Evolutionary conservation across 2,113 vertebrate genomes (phyloP).

Genomic region (Myocastor coypus): DNA sequence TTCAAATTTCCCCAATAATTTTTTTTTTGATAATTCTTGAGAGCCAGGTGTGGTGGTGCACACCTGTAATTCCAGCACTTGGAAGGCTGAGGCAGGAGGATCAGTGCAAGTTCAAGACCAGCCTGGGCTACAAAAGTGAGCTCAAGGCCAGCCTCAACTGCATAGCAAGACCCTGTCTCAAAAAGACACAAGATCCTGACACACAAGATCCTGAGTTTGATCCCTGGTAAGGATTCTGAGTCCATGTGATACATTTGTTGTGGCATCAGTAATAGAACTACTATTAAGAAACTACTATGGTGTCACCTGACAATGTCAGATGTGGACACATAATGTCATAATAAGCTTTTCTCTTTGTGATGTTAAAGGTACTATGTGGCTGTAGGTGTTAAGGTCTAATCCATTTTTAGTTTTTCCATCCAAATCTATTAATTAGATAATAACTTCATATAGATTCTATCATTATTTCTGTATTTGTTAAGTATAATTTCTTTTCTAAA

Average conservation of each 20-base stretch:
- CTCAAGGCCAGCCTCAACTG: too few relatives aligned
- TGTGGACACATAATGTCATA: fast-evolving
- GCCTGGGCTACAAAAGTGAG: too few relatives aligned
- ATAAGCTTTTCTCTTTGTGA: not conserved
- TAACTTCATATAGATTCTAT: slow-evolving; percentile 28
- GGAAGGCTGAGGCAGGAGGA: too few relatives aligned
- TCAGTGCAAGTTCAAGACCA: too few relatives aligned
- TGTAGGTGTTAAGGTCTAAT: not conserved
- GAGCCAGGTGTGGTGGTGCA: too few relatives aligned
- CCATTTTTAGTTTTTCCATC: not conserved
- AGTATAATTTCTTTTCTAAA: slow-evolving; percentile 35
- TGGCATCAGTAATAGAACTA: not conserved
- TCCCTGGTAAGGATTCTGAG: not conserved
- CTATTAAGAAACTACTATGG: not conserved
- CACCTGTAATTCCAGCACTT: too few relatives aligned
- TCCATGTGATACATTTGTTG: not conserved
- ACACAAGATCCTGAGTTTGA: too few relatives aligned
- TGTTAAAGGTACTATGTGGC: not conserved
- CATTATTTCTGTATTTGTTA: slow-evolving; percentile 36
- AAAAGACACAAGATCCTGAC: too few relatives aligned
- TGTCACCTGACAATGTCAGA: not conserved
- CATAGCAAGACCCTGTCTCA: too few relatives aligned
- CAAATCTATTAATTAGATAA: not conserved
- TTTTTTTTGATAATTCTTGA: too few relatives aligned
- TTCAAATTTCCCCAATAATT: not conserved